Conservation (phyloP, 2,797 vertebrate species). For the Helarctos malayanus region DNA sequence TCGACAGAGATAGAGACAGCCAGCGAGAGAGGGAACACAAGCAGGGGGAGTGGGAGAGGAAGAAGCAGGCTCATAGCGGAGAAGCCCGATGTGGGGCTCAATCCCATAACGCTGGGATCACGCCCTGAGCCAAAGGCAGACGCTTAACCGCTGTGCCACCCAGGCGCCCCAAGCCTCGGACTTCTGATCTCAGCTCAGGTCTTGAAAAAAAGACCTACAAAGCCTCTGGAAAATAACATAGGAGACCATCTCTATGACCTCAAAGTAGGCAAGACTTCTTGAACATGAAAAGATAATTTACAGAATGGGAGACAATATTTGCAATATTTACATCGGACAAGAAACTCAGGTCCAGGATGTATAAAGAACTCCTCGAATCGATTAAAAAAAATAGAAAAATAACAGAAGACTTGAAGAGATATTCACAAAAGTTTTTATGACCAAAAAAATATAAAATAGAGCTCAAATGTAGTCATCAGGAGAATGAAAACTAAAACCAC, state of each 20-base stretch:
- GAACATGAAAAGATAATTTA: not conserved
- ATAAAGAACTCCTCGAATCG: conserved; percentile 17
- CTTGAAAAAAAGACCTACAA: not conserved
- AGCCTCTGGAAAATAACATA: not conserved
- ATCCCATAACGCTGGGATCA: too few species aligned
- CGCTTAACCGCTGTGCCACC: too few species aligned
- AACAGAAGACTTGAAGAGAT: not conserved
- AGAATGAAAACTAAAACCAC: conserved; percentile 35
- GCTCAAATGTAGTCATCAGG: not conserved
- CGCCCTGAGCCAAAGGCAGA: too few species aligned
- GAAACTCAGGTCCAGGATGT: not conserved
- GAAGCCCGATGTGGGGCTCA: too few species aligned
- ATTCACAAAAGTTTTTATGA: not conserved
- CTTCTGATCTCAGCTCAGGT: not conserved
- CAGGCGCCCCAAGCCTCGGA: not conserved
- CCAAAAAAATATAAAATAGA: not conserved
- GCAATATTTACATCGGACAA: not conserved
- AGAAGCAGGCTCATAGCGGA: too few species aligned
- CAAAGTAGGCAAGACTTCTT: conserved; percentile 48
- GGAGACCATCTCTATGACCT: not conserved
- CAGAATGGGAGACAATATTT: not conserved
- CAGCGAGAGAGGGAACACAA: too few species aligned
- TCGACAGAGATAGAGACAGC: too few species aligned
- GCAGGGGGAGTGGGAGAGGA: too few species aligned
- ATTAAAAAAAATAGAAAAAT: not conserved